Evolutionary conservation across 2,797 vertebrate genomes (phyloP).

Genomic region (Coregonus suidteri): DNA sequence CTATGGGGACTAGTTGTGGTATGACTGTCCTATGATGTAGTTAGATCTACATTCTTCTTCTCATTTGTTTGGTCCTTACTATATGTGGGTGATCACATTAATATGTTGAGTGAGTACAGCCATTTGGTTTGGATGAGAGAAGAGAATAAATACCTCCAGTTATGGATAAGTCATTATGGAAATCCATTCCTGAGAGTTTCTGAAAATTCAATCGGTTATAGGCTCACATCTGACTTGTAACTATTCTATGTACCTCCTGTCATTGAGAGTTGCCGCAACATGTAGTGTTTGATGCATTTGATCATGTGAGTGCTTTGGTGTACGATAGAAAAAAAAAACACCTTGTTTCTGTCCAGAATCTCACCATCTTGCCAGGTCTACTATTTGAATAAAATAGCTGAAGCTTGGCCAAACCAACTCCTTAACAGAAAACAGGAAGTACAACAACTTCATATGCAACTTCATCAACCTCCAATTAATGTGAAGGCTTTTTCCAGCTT

Average conservation of each 20-base stretch:
- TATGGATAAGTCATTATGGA: neutral
- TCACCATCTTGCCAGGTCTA: too few species aligned
- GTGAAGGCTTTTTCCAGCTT: constrained; percentile 9
- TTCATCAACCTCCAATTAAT: constrained; percentile 20
- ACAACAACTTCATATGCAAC: constrained; percentile 20
- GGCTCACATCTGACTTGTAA: neutral
- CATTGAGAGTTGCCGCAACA: too few species aligned
- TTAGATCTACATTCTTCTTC: neutral
- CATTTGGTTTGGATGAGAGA: neutral
- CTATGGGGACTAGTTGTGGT: neutral
- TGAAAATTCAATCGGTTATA: neutral
- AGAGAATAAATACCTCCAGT: neutral
- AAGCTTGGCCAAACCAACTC: neutral
- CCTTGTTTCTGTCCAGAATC: neutral
- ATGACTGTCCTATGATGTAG: neutral
- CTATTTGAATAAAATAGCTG: neutral
- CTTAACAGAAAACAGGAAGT: neutral
- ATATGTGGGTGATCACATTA: neutral
- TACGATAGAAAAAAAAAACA: neutral
- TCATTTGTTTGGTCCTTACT: neutral
- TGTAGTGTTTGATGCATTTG: too few species aligned
- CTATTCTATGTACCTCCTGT: neutral
- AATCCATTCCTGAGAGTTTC: neutral
- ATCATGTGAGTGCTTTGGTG: too few species aligned
- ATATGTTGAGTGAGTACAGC: neutral